These are phyloP conservation scores for Oreotrochilus melanogaster DNA, from an alignment of 2,113 vertebrate genomes.

Conservation along the genomic window DNA sequence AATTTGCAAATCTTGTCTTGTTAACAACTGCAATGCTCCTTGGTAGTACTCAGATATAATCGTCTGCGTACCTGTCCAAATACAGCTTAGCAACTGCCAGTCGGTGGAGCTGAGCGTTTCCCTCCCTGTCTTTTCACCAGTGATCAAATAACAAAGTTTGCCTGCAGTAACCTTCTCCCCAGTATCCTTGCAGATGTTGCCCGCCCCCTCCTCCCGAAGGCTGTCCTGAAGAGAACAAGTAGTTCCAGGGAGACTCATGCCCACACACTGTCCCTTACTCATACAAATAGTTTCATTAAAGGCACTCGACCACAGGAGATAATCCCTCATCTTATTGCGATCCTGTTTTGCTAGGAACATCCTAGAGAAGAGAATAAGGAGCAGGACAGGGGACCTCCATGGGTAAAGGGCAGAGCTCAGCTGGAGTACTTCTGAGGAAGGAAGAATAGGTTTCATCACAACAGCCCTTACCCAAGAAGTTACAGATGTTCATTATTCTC, in stretches of 20 bases:
- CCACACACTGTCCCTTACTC: background rate
- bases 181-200: conserved; percentile 2
- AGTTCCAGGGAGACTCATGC: conserved; percentile 33
- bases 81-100: background rate
- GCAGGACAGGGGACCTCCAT: background rate
- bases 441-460: background rate
- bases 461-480: background rate
- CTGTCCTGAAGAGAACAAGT: conserved; percentile 5
- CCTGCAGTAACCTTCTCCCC: conserved; percentile 42
- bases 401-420: background rate
- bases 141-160: background rate
- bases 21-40: background rate
- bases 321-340: accelerated
- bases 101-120: background rate
- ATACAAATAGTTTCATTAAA: background rate
- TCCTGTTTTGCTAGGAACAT: background rate
- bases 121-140: background rate
- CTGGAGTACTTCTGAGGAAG: background rate
- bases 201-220: conserved; percentile 27
- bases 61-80: background rate
- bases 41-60: background rate
- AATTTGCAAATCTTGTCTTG: conserved; percentile 63
- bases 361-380: background rate
- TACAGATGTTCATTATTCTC: background rate
- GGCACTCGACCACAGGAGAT: background rate